A percentile compares a stretch with the other conserved stretches of the same genome.
Conservation (phyloP, 2,888 invertebrate species). For the Drosophila hawaiiensis region DNA sequence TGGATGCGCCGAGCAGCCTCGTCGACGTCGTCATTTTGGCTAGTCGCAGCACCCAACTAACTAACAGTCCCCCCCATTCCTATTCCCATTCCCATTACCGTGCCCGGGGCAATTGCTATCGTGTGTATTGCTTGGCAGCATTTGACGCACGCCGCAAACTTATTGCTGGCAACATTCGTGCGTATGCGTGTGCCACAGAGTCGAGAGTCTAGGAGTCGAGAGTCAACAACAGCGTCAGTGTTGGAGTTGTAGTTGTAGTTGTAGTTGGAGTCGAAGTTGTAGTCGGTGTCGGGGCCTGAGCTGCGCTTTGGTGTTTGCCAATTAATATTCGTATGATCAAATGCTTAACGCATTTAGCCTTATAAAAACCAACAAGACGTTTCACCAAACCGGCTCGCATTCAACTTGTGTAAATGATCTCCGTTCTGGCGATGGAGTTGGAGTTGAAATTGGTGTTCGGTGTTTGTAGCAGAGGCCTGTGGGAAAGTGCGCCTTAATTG, state of each 20-base stretch:
- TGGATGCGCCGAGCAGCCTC: slow-evolving; percentile 18
- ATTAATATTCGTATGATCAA: slow-evolving; percentile 82
- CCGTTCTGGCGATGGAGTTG: slow-evolving; percentile 34
- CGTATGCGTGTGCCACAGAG: slow-evolving; percentile 20
- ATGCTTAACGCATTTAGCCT: slow-evolving; percentile 81
- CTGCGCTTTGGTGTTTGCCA: slow-evolving; percentile 75
- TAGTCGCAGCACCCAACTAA: slow-evolving; percentile 30
- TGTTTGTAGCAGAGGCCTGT: slow-evolving; percentile 50
- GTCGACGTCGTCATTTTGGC: slow-evolving; percentile 71
- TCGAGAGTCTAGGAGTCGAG: slow-evolving; percentile 1
- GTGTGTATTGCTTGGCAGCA: slow-evolving; percentile 44
- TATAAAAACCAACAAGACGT: slow-evolving; percentile 78
- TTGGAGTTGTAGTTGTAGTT: not conserved
- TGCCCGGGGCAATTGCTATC: slow-evolving; percentile 39
- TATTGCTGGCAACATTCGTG: slow-evolving; percentile 72
- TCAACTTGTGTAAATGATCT: slow-evolving; percentile 76
- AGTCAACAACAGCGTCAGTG: slow-evolving; percentile 1
- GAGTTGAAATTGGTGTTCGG: not conserved
- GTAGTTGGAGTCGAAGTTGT: slow-evolving; percentile 15
- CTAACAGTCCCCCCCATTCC: not conserved
- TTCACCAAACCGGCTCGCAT: slow-evolving; percentile 71
- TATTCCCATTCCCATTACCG: slow-evolving; percentile 12
- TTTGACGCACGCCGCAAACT: slow-evolving; percentile 72
- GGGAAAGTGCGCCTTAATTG: slow-evolving; percentile 77
- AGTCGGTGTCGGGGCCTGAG: slow-evolving; percentile 46